Percentiles rank a stretch among this genome's conserved stretches.
Conservation (phyloP, 2,797 vertebrate genomes). For the Scyliorhinus canicula region DNA sequence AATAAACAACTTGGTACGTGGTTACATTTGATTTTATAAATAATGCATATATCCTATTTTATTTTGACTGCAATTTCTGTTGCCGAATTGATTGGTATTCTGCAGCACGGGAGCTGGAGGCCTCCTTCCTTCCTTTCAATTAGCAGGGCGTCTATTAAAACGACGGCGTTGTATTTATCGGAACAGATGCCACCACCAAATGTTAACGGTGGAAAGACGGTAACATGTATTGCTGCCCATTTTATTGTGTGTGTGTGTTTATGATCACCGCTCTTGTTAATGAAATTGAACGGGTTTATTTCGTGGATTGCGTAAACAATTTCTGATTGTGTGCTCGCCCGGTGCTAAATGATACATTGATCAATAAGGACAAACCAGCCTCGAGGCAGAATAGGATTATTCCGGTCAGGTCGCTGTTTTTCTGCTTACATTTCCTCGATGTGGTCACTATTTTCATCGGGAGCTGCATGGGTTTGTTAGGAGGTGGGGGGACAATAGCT, state of each 20-base stretch:
- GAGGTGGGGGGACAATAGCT: not conserved
- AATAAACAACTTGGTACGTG: not conserved
- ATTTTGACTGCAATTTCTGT: not conserved
- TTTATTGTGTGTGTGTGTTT: not conserved
- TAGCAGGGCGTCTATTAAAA: not conserved
- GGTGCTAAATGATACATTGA: not conserved
- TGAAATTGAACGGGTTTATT: not conserved
- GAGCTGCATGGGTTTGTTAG: not conserved
- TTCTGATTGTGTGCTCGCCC: not conserved
- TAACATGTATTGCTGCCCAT: not conserved
- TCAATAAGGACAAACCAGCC: conserved; percentile 27
- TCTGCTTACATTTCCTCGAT: not conserved
- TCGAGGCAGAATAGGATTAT: conserved; percentile 12
- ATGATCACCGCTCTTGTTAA: not conserved
- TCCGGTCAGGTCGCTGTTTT: not conserved
- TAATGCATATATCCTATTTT: not conserved
- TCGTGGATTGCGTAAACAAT: not conserved
- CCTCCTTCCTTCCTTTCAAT: not conserved
- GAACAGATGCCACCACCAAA: not conserved
- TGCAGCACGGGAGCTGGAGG: not conserved
- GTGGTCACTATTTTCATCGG: not conserved
- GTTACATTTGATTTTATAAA: not conserved
- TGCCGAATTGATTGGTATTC: not conserved
- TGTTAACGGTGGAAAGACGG: not conserved
- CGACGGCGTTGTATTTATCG: not conserved